These are phyloP conservation scores for Peromyscus maniculatus DNA, from an alignment of 2,113 vertebrate genomes.

Conservation along the genomic window DNA sequence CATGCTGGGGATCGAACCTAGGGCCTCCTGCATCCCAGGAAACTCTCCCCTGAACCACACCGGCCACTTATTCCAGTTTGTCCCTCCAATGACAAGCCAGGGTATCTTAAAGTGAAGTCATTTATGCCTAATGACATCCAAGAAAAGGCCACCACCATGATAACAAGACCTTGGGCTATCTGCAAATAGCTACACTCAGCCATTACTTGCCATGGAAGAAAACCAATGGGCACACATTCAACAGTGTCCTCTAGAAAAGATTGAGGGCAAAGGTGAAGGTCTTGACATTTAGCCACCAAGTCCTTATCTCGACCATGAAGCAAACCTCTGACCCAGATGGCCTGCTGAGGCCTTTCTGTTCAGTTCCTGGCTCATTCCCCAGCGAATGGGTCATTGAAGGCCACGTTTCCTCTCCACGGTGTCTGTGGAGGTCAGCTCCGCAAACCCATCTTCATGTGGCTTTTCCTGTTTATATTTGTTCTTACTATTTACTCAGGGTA, in stretches of 20 bases:
- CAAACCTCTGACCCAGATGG: background rate
- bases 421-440: background rate
- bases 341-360: background rate
- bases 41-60: background rate
- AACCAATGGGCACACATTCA: background rate
- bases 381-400: background rate
- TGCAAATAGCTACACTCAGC: background rate
- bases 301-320: background rate
- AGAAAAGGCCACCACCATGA: background rate
- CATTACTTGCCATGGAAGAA: background rate
- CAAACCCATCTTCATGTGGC: background rate
- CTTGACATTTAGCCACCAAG: conserved; percentile 3
- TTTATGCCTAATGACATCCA: background rate
- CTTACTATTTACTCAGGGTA: background rate
- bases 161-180: background rate
- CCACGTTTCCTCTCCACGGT: background rate
- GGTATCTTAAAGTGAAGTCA: background rate
- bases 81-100: background rate
- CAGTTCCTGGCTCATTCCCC: background rate
- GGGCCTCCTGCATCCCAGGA: background rate
- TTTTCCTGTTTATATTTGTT: conserved; percentile 8
- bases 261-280: background rate
- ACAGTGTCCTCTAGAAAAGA: background rate
- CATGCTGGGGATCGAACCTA: background rate
- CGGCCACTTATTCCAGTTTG: background rate